phyloP scores from a whole-genome alignment of 2,113 vertebrate genomes.

The Accipiter virgatus region DNA sequence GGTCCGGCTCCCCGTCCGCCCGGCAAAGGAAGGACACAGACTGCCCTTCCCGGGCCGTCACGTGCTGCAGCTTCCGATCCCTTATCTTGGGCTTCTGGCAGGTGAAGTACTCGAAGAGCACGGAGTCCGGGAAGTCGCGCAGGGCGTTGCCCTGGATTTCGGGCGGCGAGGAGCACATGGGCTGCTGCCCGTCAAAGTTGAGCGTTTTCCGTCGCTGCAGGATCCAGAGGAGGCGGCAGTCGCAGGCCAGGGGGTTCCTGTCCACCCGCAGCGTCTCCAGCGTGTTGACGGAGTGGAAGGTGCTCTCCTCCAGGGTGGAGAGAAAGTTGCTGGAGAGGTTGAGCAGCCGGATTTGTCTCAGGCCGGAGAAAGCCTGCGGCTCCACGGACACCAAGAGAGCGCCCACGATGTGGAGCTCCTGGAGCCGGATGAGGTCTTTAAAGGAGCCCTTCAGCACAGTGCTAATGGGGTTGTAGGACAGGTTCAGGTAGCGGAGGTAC shows the following conservation, averaged over 20 bases:
- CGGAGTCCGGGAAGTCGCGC: conserved; percentile 85
- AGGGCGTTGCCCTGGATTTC: conserved; percentile 89
- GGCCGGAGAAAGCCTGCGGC: conserved; percentile 86
- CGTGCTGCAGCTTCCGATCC: conserved; percentile 89
- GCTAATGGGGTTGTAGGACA: conserved; percentile 94
- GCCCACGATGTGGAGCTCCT: conserved; percentile 92
- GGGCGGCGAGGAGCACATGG: conserved; percentile 83
- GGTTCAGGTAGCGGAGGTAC: conserved; percentile 89
- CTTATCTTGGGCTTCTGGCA: conserved; percentile 94
- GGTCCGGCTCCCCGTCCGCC: conserved; percentile 90
- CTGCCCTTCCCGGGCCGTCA: conserved; percentile 84
- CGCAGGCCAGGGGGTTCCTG: conserved; percentile 91
- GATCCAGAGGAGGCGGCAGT: conserved; percentile 96
- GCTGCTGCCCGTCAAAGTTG: conserved; percentile 87
- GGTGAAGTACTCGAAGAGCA: conserved; percentile 94
- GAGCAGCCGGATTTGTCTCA: conserved; percentile 90
- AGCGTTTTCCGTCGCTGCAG: conserved; percentile 93
- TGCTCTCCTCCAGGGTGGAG: conserved; percentile 88
- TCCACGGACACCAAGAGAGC: conserved; percentile 85
- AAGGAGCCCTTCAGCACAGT: conserved; percentile 90
- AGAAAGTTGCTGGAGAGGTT: conserved; percentile 92
- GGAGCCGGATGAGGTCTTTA: conserved; percentile 87
- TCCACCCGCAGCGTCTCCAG: conserved; percentile 91
- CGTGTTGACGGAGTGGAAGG: conserved; percentile 93
- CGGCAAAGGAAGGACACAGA: conserved; percentile 88